Evolutionary conservation across 2,113 vertebrate species (phyloP), one percentile per base, ranked within the genome.

Genomic region (Callithrix jacchus): DNA sequence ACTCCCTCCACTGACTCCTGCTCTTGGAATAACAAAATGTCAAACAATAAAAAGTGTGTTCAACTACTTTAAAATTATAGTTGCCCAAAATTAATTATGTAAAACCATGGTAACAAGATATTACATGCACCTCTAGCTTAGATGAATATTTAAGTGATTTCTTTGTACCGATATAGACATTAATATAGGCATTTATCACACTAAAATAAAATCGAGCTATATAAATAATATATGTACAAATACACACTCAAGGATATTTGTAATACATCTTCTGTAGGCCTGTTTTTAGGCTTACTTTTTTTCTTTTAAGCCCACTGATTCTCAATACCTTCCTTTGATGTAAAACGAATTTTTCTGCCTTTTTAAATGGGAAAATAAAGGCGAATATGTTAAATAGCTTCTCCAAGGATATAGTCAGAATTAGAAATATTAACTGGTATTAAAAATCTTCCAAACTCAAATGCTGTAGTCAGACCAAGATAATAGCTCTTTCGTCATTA

Each of bases 351-450:
- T 40, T 64, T 58, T 74, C 4, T 84, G 5, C 4, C 3, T 80
- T 93, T 96, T 80, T 68, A 92, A 92, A 85, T 82, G 74, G 11
- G 20, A 94, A 83, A 94, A 87, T 74, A 86, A 49, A 68, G 8
- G 3, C 9, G 73, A 64, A 71, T 91, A 66, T 56, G 80, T 81
- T 76, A 83, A 96, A 71, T 37, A 73, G 11, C 6, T 96, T 91
- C 82, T 70, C 40, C 42, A 90, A 93, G 42, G 42, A 25, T 61
- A 76, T 87, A 74, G 10, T 76, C 32, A 76, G 45, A 95, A 90
- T 92, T 6, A 91, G 40, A 88, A 95, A 54, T 11, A 73, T 68
- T 87, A 95, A 85, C 73, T 93, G 8, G 4, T 77, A 76, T 92
- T 93, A 93, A 89, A 84, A 45, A 61, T 10, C 2, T 76, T 96